Base-by-base conservation (phyloP, 2,113 vertebrate genomes). In the Myotis brandtii region DNA sequence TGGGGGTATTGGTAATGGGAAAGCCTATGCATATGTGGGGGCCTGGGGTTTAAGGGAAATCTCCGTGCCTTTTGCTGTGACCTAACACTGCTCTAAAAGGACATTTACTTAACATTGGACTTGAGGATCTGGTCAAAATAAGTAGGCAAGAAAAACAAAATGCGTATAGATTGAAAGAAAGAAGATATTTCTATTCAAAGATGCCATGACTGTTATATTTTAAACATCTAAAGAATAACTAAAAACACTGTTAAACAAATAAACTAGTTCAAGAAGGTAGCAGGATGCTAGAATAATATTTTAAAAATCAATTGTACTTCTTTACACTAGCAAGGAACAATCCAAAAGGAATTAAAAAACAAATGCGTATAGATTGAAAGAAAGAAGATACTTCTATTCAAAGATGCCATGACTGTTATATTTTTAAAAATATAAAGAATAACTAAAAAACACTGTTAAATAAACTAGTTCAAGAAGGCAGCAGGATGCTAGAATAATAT, bases 11-110 rank as follows among this genome's bases (percentile, higher is more conserved):
- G 37, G 27, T 14, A 25, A 34, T 8, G 37, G n/a, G 9, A 17
- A 6, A 25, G 40, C 30, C 59, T n/a, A 2, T 14, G 2, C 5
- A 8, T 0, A 0, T 30, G n/a, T 5, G 48, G 17, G 54, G 40
- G 6, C 2, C 20, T 3, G 25, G 17, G 18, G 48, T 30, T 37
- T 48, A 32, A 18, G 54, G 75, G 32, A 73, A 75, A 56, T 48
- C 25, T 54, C 43, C 23, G 9, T 52, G 37, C 16, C 43, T 34
- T 72, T 73, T 66, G 34, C 21, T 86, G 23, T 54, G 46, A 87
- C 17, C 37, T 75, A 30, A 64, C 54, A 72, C 34, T 54, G 23
- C 43, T 81, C 83, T 64, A 81, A 46, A 70, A 54, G 48, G 27
- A 66, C 9, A 14, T 37, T 32, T 59, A 66, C 2, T 46, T 37